A percentile compares a stretch with the other conserved stretches of the same genome.
Conservation (phyloP, 2,113 vertebrate genomes). For the Hucho hucho region DNA sequence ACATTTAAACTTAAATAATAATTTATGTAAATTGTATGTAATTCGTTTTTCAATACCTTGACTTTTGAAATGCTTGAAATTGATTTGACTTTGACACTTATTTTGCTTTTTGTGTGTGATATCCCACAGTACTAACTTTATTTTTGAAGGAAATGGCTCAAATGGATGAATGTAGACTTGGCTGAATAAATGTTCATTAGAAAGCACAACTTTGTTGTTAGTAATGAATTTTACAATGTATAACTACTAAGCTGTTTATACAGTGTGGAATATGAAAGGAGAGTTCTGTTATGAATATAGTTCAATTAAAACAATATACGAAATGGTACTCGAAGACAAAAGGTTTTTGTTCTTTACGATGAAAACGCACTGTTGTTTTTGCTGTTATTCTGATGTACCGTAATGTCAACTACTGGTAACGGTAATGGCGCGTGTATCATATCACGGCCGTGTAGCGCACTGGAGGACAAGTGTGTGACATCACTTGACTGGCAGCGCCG, state of each 20-base stretch:
- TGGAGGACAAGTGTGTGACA: slow-evolving; percentile 40
- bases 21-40: neutral
- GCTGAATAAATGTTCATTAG: neutral
- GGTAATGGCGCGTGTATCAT: too few relatives aligned
- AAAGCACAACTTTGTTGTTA: neutral
- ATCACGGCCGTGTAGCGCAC: neutral
- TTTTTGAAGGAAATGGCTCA: neutral
- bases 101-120: neutral
- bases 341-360: too few relatives aligned
- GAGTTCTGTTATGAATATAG: too few relatives aligned
- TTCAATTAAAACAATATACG: too few relatives aligned
- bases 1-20: neutral
- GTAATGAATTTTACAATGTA: too few relatives aligned
- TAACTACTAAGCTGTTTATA: too few relatives aligned
- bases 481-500: slow-evolving; percentile 68
- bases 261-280: too few relatives aligned
- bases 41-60: neutral
- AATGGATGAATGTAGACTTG: neutral
- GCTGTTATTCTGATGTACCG: neutral
- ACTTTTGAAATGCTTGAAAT: neutral
- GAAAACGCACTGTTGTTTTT: neutral
- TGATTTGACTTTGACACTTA: neutral
- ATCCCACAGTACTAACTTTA: neutral
- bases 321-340: too few relatives aligned
- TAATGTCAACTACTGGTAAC: too few relatives aligned